Evolutionary conservation across 2,113 vertebrate species (phyloP).

Genomic region (Brienomyrus brachyistius): DNA sequence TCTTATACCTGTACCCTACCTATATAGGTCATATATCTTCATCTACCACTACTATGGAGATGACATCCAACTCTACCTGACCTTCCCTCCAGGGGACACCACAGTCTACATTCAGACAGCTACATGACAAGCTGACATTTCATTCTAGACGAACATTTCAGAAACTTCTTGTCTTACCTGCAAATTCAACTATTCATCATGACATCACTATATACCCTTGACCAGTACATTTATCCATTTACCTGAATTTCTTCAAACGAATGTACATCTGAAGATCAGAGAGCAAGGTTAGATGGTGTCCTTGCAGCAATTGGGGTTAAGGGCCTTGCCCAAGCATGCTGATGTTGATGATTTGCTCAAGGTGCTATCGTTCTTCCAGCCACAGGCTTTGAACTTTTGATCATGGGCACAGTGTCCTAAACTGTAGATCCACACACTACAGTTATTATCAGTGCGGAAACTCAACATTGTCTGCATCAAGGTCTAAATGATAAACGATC

Average conservation of each 20-base stretch:
- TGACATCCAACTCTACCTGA: neutral
- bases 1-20: neutral
- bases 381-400: neutral
- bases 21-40: neutral
- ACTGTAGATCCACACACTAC: neutral
- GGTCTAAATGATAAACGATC: neutral
- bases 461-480: neutral
- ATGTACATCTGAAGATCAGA: neutral
- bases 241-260: neutral
- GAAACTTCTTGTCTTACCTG: neutral
- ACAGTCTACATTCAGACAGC: neutral
- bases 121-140: neutral
- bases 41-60: neutral
- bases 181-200: neutral
- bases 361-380: neutral
- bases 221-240: neutral
- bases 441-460: neutral
- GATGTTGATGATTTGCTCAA: neutral
- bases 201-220: neutral
- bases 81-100: neutral
- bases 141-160: neutral
- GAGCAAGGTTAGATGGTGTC: neutral
- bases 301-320: neutral
- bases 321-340: neutral
- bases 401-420: neutral